phyloP scores from a whole-genome alignment of 53 echinoderm and acorn worm species.

The Stichopus horrens region DNA sequence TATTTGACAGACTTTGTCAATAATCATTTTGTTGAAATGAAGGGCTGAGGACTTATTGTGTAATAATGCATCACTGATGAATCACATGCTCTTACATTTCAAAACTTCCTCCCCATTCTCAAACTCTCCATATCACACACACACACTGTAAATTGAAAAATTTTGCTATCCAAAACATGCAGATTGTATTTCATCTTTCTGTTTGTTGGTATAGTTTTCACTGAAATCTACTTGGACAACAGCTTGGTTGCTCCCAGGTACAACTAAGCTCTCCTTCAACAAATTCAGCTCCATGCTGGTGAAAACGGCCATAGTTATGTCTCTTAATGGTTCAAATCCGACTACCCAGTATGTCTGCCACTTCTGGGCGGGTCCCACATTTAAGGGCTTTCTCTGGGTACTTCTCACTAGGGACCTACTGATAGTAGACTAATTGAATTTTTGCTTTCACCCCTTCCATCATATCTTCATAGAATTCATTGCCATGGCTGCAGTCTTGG shows the following conservation, averaged over 20 bases:
- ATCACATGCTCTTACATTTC: neutral
- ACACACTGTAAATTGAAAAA: neutral
- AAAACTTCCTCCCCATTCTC: slow-evolving; percentile 27
- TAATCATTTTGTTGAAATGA: slow-evolving; percentile 7
- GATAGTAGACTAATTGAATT: no score
- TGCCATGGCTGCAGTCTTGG: neutral
- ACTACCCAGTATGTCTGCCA: no score
- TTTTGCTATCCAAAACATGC: slow-evolving; percentile 9
- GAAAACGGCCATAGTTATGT: no score
- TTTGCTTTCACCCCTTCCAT: no score
- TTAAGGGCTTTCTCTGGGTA: no score
- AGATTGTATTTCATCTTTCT: slow-evolving; percentile 1
- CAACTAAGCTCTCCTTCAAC: neutral
- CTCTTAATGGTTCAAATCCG: no score
- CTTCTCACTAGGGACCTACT: no score
- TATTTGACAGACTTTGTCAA: neutral
- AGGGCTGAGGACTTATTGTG: neutral
- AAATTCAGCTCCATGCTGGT: neutral
- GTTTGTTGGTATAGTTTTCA: slow-evolving; percentile 14
- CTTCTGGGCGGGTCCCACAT: no score
- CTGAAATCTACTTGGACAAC: slow-evolving; percentile 23
- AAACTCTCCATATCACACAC: slow-evolving; percentile 28
- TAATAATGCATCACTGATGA: neutral
- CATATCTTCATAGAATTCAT: neutral
- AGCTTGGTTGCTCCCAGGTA: slow-evolving; percentile 15